phyloP scores from a whole-genome alignment of 2,113 vertebrate genomes.

The Condylura cristata region DNA sequence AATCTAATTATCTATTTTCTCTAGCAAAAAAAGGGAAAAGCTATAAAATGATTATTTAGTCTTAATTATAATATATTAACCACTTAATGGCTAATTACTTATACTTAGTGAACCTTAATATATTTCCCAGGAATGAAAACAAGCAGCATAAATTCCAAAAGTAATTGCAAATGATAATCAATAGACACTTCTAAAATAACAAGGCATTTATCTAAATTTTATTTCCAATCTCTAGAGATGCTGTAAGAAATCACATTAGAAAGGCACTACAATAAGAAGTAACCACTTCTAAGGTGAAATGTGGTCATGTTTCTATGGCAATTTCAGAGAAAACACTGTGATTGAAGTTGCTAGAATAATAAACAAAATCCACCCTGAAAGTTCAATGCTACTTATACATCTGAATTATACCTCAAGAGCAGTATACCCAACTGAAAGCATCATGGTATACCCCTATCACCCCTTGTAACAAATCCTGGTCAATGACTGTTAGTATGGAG shows the following conservation, averaged over 20 bases:
- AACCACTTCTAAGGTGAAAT: slow-evolving; percentile 26
- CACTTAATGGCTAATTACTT: neutral
- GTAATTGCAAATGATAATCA: slow-evolving; percentile 4
- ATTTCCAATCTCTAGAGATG: neutral
- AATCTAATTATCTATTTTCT: slow-evolving; percentile 69
- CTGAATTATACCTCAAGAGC: neutral
- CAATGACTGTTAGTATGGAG: neutral
- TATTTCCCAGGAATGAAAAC: slow-evolving; percentile 40
- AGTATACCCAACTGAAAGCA: neutral
- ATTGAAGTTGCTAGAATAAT: neutral
- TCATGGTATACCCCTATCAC: neutral
- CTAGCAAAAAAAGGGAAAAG: neutral
- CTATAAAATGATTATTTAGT: neutral
- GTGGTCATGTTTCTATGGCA: neutral
- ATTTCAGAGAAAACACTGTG: neutral
- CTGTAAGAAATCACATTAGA: slow-evolving; percentile 12
- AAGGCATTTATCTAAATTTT: slow-evolving; percentile 11
- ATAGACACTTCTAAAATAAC: slow-evolving; percentile 30
- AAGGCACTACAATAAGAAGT: neutral
- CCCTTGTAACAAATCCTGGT: neutral
- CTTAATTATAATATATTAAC: slow-evolving; percentile 38
- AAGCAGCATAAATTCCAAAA: slow-evolving; percentile 8
- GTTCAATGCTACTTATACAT: neutral
- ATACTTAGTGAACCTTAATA: slow-evolving; percentile 6
- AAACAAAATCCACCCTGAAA: slow-evolving; percentile 9